These are phyloP conservation scores for Acanthochromis polyacanthus DNA, from an alignment of 2,113 vertebrate genomes.

Conservation along the genomic window DNA sequence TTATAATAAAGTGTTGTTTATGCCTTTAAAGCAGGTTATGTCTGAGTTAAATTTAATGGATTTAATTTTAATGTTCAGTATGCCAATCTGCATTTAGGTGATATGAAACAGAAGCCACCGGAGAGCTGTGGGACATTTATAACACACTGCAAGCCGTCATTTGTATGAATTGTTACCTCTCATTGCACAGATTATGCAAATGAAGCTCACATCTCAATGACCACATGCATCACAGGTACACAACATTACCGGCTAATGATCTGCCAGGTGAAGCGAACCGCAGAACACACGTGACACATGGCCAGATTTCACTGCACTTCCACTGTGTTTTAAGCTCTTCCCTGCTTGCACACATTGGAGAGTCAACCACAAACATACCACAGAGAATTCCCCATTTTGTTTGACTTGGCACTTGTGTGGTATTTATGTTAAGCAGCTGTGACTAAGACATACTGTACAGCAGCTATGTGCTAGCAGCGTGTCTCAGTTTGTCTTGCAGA, in stretches of 20 bases:
- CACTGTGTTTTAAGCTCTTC: background rate
- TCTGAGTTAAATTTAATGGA: no score
- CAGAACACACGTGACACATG: conserved; percentile 1
- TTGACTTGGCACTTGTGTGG: background rate
- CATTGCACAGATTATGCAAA: conserved; percentile 33
- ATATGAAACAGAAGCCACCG: background rate
- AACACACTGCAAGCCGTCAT: background rate
- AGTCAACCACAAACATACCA: conserved; percentile 1
- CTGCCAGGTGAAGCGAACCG: conserved; percentile 27
- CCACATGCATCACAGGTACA: conserved; percentile 44
- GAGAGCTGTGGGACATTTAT: background rate
- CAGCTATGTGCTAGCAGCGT: background rate
- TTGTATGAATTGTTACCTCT: conserved; percentile 16
- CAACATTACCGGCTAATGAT: conserved; percentile 28
- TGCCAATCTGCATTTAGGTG: no score
- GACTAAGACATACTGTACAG: conserved; percentile 17
- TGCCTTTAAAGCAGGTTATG: no score
- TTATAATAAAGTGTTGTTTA: no score
- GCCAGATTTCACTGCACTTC: background rate
- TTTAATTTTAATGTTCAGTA: no score
- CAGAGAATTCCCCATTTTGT: background rate
- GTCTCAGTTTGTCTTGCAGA: conserved; percentile 14
- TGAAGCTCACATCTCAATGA: conserved; percentile 2
- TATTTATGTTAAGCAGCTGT: conserved; percentile 25
- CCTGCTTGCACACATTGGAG: background rate